Conservation (phyloP, 2,113 vertebrate genomes). For the Rhegmatorhina hoffmannsi region DNA sequence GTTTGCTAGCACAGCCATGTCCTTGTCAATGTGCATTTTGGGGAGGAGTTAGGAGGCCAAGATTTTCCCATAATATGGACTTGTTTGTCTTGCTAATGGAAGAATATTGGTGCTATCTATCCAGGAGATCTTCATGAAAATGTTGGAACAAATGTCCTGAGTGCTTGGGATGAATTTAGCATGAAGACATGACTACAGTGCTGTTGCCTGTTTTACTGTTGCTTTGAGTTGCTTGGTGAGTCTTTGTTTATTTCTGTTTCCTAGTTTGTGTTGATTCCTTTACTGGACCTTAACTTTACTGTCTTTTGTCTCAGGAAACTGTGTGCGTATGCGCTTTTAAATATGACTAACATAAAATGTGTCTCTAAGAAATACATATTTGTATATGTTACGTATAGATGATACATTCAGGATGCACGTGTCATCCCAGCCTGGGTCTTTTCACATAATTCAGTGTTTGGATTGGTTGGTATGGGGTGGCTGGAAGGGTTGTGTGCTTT, state of each 20-base stretch:
- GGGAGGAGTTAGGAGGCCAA: not conserved
- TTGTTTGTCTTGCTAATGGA: not conserved
- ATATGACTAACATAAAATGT: not conserved
- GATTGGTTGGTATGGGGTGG: not conserved
- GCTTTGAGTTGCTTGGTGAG: not conserved
- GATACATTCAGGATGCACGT: not conserved
- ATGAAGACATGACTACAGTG: not conserved
- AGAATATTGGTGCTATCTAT: not conserved
- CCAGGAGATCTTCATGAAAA: not conserved
- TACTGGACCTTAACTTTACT: not conserved
- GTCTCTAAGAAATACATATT: not conserved
- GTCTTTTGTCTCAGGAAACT: not conserved
- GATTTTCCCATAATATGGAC: not conserved
- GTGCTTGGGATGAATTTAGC: not conserved
- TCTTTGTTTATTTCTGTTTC: not conserved
- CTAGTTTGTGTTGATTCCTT: not conserved
- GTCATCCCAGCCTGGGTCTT: not conserved
- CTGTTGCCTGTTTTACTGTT: not conserved
- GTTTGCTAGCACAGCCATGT: not conserved
- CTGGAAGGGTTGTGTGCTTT: not conserved
- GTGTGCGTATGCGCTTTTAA: fast-evolving
- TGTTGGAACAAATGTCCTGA: not conserved
- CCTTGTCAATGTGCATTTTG: not conserved
- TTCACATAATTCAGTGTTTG: not conserved
- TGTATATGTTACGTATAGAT: not conserved